Base-by-base conservation (phyloP, 1,140 invertebrate species). In the Charaxes varanes region DNA sequence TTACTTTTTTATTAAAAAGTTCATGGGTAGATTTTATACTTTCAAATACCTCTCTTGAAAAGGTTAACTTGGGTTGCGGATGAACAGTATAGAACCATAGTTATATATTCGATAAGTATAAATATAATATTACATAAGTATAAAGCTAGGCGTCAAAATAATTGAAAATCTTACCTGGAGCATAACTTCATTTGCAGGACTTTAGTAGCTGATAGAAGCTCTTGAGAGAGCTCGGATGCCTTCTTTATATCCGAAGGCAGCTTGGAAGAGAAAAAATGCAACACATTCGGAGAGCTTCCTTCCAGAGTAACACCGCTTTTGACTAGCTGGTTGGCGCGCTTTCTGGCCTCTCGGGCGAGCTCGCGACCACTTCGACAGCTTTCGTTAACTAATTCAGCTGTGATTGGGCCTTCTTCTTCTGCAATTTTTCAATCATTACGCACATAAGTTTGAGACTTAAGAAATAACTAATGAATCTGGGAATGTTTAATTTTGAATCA, bases 101-200 rank as follows among this genome's bases (percentile, higher is more conserved):
- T n/a, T n/a, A n/a, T n/a, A n/a, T n/a, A n/a, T n/a, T n/a, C n/a
- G n/a, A n/a, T n/a, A n/a, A n/a, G n/a, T n/a, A n/a, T n/a, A n/a
- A n/a, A n/a, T n/a, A n/a, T n/a, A n/a, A n/a, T n/a, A n/a, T n/a
- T n/a, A n/a, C n/a, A n/a, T n/a, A n/a, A n/a, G n/a, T n/a, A n/a
- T n/a, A n/a, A n/a, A n/a, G n/a, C n/a, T n/a, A n/a, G n/a, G n/a
- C n/a, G n/a, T n/a, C n/a, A n/a, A n/a, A 41, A 26, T 28, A 2
- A 5, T 21, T 27, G 19, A 6, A 18, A 21, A 15, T 32, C 42
- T 48, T 59, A 76, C 71, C 53, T 53, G 5, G 59, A 49, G 50
- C 61, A 67, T 19, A 80, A 27, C 37, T 78, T 79, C 57, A 72
- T 67, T 44, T 78, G 78, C 44, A 82, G 34, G 18, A 82, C 32